Percentiles rank a stretch among this genome's conserved stretches.
Evolutionary conservation across 1,140 invertebrate genomes (phyloP).

Genomic region (Coptotermes formosanus): DNA sequence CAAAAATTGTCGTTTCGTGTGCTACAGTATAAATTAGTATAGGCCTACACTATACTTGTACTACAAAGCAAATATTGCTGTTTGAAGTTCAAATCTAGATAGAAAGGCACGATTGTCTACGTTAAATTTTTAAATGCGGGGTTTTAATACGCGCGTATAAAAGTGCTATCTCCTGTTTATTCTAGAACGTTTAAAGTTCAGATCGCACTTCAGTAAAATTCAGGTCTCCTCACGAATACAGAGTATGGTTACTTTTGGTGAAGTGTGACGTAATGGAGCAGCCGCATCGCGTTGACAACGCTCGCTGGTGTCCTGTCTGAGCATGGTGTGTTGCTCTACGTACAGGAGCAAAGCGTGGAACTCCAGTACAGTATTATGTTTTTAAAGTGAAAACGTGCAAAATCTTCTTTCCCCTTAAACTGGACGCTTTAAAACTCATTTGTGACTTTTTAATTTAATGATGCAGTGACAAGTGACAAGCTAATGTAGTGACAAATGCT

Average conservation of each 20-base stretch:
- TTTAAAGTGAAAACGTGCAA: too few relatives aligned
- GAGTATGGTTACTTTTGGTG: background rate
- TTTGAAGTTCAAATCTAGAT: background rate
- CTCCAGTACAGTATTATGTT: too few relatives aligned
- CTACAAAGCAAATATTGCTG: background rate
- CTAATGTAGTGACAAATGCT: too few relatives aligned
- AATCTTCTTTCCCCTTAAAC: too few relatives aligned
- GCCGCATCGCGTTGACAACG: background rate
- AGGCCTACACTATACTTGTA: background rate
- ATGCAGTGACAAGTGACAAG: too few relatives aligned
- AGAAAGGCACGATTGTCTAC: background rate
- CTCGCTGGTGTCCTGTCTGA: background rate
- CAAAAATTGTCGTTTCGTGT: background rate
- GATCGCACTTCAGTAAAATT: background rate
- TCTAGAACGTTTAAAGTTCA: background rate
- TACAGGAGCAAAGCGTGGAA: too few relatives aligned
- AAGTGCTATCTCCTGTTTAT: background rate
- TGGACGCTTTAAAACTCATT: too few relatives aligned
- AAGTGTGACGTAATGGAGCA: background rate
- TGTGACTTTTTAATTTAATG: too few relatives aligned
- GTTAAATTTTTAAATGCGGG: background rate
- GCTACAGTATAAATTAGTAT: background rate
- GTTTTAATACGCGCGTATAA: background rate
- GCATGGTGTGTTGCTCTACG: background rate
- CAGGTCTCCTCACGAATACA: background rate